Percentiles rank a stretch among this genome's conserved stretches.
These are phyloP conservation scores for Danio aesculapii DNA, from an alignment of 2,797 vertebrate genomes.

Conservation along the genomic window DNA sequence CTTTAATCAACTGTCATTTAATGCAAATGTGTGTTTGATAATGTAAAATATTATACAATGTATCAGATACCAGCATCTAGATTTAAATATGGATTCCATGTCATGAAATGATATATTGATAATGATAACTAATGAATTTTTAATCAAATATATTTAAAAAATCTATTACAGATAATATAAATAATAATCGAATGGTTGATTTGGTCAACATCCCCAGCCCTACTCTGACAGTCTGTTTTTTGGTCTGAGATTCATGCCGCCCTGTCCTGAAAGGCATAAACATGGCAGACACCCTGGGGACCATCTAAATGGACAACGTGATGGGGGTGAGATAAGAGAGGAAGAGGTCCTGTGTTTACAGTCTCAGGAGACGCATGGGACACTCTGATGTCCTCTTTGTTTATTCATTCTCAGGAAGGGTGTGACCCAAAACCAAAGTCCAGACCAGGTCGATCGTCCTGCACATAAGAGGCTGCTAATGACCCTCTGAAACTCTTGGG, in stretches of 20 bases:
- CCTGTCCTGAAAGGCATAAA: conserved; percentile 14
- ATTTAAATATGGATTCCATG: too few relatives aligned
- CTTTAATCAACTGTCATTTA: too few relatives aligned
- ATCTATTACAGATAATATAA: too few relatives aligned
- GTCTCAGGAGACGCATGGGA: conserved; percentile 43
- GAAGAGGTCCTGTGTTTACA: conserved; percentile 45
- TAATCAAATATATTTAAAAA: too few relatives aligned
- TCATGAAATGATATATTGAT: too few relatives aligned
- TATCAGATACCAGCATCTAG: too few relatives aligned
- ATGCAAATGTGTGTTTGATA: too few relatives aligned
- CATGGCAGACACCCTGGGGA: conserved; percentile 36
- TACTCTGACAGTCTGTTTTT: conserved; percentile 30
- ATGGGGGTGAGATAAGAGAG: conserved; percentile 42
- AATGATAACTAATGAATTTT: too few relatives aligned
- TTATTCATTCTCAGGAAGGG: conserved; percentile 64
- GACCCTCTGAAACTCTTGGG: conserved; percentile 34
- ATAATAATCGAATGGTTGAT: too few relatives aligned
- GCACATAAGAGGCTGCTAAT: conserved; percentile 44
- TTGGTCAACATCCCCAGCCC: background rate
- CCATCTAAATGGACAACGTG: conserved; percentile 32
- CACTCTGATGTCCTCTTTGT: conserved; percentile 57
- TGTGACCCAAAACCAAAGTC: conserved; percentile 50
- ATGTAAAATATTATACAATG: too few relatives aligned
- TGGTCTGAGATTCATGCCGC: conserved; percentile 35
- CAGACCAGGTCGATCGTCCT: conserved; percentile 42